phyloP scores from a whole-genome alignment of 2,888 invertebrate species.

The Rhagophthalmus giganteus region DNA sequence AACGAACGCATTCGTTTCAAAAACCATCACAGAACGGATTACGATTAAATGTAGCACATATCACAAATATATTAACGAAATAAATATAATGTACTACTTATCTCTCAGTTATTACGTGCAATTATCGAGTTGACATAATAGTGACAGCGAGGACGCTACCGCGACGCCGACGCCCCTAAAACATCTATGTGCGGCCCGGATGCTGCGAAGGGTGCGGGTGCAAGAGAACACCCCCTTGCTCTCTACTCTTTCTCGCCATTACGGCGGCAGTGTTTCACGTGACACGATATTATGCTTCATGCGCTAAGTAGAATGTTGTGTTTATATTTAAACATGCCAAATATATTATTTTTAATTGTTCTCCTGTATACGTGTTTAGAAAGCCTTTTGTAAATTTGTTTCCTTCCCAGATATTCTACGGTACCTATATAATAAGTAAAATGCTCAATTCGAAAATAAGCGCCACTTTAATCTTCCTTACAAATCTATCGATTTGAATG shows the following conservation, averaged over 20 bases:
- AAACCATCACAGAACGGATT: too few species aligned
- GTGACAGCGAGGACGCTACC: constrained; percentile 48
- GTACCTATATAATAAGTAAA: too few species aligned
- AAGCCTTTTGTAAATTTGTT: too few species aligned
- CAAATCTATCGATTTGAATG: too few species aligned
- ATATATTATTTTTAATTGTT: constrained; percentile 27
- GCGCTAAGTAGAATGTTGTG: constrained; percentile 47
- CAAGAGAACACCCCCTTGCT: constrained; percentile 43
- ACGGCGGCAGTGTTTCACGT: constrained; percentile 40
- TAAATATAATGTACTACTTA: constrained; percentile 23
- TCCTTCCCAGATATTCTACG: too few species aligned
- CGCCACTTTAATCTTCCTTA: too few species aligned
- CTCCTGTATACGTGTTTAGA: constrained; percentile 1
- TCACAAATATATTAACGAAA: constrained; percentile 11
- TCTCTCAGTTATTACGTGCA: constrained; percentile 26
- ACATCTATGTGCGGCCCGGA: constrained; percentile 51
- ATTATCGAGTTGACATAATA: constrained; percentile 48
- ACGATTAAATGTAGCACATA: too few species aligned
- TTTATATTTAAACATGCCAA: constrained; percentile 35
- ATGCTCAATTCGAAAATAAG: too few species aligned
- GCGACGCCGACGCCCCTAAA: constrained; percentile 54
- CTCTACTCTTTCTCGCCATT: constrained; percentile 45
- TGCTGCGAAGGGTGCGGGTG: constrained; percentile 47
- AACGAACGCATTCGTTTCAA: too few species aligned
- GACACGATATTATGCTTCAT: constrained; percentile 42